Evolutionary conservation across 2,113 vertebrate genomes (phyloP), one percentile per base, ranked within the genome.

Genomic region (Azemiops feae): DNA sequence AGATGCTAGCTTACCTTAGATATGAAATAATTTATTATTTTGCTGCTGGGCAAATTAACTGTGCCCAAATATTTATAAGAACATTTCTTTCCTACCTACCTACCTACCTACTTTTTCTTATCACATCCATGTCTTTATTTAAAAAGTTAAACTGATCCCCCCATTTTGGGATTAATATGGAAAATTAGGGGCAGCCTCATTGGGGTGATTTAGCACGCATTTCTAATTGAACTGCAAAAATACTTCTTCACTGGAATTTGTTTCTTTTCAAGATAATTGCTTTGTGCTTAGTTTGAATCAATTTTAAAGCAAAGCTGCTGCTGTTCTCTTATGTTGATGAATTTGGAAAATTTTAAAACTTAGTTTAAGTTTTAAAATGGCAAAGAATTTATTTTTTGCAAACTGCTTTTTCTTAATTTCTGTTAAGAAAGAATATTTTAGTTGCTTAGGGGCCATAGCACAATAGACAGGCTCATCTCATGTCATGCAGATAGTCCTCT

Each of bases 281-380:
- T 94, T 45, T 88, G 91, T 94, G 91, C 89, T 50, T 20, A 64
- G n/a, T 95, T 89, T 89, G 50, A 74, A 89, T 89, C 85, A 85
- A 20, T n/a, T 93, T 81, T 39, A 91, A 50, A 60, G 45, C 0
- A 6, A 53, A 53, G 22, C 4, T 87, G 27, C 69, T 64, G 22
- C 16, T 95, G 54, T 93, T 94, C 52, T 87, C 11, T 57, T 52
- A 45, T 53, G 43, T 54, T 81, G 25, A 43, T 90, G 50, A 74
- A 91, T 8, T 85, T 58, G 39, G 45, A 34, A 57, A 27, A 8
- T 52, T 91, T 91, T 57, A 55, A 88, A 10, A 64, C 55, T 86
- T 53, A 88, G 34, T 91, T 86, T 86, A 91, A 74, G 47, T 94
- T 94, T 92, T 30, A 2, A 81, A 94, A 89, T 20, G 30, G 64